Percentiles rank a stretch among this genome's conserved stretches.
phyloP scores from a whole-genome alignment of 2,888 invertebrate species.

The Sminthurinus aureus region DNA sequence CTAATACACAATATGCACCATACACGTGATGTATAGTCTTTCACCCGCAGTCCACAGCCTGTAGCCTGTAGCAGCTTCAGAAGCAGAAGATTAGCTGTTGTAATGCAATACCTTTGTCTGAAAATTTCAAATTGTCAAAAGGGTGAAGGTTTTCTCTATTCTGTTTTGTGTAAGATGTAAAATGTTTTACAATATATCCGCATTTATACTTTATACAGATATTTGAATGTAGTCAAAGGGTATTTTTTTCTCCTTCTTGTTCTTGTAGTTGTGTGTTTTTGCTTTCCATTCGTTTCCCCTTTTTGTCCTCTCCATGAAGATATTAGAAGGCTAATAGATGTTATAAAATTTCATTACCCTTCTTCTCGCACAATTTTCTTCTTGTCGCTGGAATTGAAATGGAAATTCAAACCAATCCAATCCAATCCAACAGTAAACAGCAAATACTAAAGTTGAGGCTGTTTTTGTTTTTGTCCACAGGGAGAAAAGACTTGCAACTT shows the following conservation, averaged over 20 bases:
- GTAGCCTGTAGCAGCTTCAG: too few species aligned
- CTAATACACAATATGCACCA: not conserved
- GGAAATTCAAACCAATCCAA: not conserved
- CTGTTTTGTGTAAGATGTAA: not conserved
- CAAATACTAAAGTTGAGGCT: not conserved
- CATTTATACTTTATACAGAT: not conserved
- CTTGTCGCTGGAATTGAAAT: not conserved
- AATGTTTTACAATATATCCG: too few species aligned
- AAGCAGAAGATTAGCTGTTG: too few species aligned
- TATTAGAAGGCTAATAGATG: conserved; percentile 11
- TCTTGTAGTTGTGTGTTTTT: not conserved
- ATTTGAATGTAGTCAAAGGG: too few species aligned
- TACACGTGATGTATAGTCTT: not conserved
- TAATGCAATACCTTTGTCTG: too few species aligned
- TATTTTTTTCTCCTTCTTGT: too few species aligned
- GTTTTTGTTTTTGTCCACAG: not conserved
- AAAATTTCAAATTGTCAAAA: too few species aligned
- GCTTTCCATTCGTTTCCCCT: not conserved
- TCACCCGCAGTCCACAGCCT: too few species aligned
- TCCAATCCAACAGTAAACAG: not conserved
- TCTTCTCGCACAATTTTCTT: not conserved
- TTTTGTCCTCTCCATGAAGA: not conserved
- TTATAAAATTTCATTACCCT: conserved; percentile 15
- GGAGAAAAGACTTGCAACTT: not conserved
- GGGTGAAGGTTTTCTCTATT: too few species aligned